A percentile compares a stretch with the other conserved stretches of the same genome.
Evolutionary conservation across 2,888 invertebrate genomes (phyloP).

Genomic region (Tetanocera ferruginea): DNA sequence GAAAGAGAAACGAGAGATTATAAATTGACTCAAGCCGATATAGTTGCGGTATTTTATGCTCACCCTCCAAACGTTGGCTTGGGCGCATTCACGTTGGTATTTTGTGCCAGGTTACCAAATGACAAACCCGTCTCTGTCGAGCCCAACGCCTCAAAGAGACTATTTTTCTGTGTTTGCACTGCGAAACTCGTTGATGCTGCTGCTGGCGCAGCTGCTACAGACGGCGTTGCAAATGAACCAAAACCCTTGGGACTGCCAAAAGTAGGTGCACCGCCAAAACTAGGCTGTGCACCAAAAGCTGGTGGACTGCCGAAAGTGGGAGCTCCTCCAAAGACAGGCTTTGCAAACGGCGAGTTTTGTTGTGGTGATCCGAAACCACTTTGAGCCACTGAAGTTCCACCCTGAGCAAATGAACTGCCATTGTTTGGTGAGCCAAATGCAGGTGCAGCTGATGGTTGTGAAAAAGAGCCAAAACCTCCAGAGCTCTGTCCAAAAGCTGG

Average conservation of each 20-base stretch:
- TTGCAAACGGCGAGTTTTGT: constrained; percentile 51
- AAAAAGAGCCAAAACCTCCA: constrained; percentile 57
- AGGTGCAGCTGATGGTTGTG: constrained; percentile 52
- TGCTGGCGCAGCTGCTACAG: constrained; percentile 48
- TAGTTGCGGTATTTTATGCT: constrained; percentile 41
- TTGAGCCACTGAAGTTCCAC: constrained; percentile 60
- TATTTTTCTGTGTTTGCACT: constrained; percentile 57
- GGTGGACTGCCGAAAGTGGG: constrained; percentile 60
- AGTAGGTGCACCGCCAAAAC: constrained; percentile 65
- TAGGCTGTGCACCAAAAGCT: constrained; percentile 65
- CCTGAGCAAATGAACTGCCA: constrained; percentile 57
- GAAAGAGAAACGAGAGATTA: constrained; percentile 23
- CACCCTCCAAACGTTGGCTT: constrained; percentile 69
- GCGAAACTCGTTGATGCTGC: constrained; percentile 55
- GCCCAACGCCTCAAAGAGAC: constrained; percentile 67
- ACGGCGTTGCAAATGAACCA: constrained; percentile 58
- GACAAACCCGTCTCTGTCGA: constrained; percentile 64
- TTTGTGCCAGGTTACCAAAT: constrained; percentile 69
- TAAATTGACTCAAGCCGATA: neutral
- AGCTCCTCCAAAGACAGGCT: constrained; percentile 52
- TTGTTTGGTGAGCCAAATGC: constrained; percentile 54
- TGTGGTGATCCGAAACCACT: constrained; percentile 65
- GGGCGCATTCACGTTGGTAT: constrained; percentile 58
- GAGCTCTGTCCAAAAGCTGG: constrained; percentile 47
- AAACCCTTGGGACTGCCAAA: constrained; percentile 67